phyloP scores from a whole-genome alignment of 2,113 vertebrate genomes.

The Nothobranchius furzeri region DNA sequence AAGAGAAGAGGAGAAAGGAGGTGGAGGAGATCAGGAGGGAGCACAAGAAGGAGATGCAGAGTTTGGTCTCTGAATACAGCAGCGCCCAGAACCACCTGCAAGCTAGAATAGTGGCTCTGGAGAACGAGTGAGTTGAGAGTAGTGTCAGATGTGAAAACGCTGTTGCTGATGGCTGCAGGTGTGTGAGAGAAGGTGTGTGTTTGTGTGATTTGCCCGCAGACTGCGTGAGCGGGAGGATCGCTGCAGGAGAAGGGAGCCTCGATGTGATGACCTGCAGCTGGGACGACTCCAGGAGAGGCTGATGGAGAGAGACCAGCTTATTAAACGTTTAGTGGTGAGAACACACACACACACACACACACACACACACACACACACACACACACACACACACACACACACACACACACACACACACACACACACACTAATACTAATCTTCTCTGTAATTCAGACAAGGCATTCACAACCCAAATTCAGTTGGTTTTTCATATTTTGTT shows the following conservation, averaged over 20 bases:
- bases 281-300: conserved; percentile 88
- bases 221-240: conserved; percentile 88
- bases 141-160: not conserved
- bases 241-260: conserved; percentile 80
- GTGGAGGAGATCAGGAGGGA: conserved; percentile 80
- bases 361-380: too few relatives aligned
- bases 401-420: too few relatives aligned
- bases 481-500: too few relatives aligned
- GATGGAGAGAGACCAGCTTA: conserved; percentile 88
- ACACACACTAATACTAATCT: too few relatives aligned
- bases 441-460: too few relatives aligned
- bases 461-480: too few relatives aligned
- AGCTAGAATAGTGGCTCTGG: conserved; percentile 86
- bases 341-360: not conserved
- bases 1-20: conserved; percentile 76
- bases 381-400: too few relatives aligned
- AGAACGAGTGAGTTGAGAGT: conserved; percentile 81
- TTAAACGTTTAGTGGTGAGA: conserved; percentile 89
- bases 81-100: conserved; percentile 83
- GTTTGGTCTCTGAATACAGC: conserved; percentile 85
- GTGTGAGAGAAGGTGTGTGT: conserved; percentile 45
- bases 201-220: conserved; percentile 73
- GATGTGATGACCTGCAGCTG: conserved; percentile 85
- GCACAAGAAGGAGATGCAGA: conserved; percentile 84
- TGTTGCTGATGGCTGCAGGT: not conserved